These are phyloP conservation scores for Laticauda laticaudata DNA, from an alignment of 2,113 vertebrate species.

Conservation along the genomic window DNA sequence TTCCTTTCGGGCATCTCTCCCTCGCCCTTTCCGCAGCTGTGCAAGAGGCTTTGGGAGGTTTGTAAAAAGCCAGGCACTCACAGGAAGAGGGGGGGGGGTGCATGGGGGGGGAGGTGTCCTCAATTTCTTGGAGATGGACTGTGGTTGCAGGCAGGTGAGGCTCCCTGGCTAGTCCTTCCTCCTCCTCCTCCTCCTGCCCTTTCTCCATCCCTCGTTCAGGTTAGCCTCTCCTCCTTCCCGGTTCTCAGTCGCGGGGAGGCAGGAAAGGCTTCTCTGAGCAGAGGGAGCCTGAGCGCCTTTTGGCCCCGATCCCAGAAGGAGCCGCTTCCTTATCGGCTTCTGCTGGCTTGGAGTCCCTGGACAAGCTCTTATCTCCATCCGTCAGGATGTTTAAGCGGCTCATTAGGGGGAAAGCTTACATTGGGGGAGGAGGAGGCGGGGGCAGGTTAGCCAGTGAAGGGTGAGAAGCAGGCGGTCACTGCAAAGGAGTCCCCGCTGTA, in stretches of 20 bases:
- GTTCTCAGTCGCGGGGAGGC: too few species aligned
- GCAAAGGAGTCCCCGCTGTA: neutral
- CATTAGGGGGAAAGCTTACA: constrained; percentile 52
- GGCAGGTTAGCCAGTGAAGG: neutral
- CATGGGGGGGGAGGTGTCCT: too few species aligned
- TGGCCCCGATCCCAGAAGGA: constrained; percentile 64
- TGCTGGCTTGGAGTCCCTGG: constrained; percentile 50
- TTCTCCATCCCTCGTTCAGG: constrained; percentile 19
- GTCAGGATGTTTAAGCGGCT: constrained; percentile 59
- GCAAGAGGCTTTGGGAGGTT: constrained; percentile 32
- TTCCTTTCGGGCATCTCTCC: constrained; percentile 58
- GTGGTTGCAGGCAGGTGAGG: neutral
- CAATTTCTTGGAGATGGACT: too few species aligned
- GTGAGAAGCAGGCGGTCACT: accelerated
- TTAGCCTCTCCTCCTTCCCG: neutral
- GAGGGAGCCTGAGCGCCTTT: constrained; percentile 47
- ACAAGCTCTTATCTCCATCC: constrained; percentile 53
- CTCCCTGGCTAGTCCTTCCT: too few species aligned
- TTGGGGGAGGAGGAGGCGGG: too few species aligned
- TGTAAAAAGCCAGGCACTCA: neutral
- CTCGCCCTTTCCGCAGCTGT: constrained; percentile 50
- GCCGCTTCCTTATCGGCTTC: constrained; percentile 61
- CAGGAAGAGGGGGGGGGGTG: too few species aligned
- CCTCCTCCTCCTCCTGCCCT: neutral
- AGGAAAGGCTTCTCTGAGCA: neutral